phyloP scores from a whole-genome alignment of 1,140 invertebrate species.

The Heliconius nattereri region DNA sequence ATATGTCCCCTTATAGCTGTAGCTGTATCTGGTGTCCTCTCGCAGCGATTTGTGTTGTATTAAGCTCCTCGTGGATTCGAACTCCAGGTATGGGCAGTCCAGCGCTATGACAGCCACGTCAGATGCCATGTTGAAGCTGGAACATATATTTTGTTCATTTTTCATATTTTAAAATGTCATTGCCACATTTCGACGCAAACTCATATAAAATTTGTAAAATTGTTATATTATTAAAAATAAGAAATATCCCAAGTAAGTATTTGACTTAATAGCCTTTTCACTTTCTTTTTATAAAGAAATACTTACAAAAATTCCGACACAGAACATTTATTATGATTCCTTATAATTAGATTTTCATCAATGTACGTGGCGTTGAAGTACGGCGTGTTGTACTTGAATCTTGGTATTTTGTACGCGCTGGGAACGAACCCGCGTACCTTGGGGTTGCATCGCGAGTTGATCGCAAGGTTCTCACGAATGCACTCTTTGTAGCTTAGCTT shows the following conservation, averaged over 20 bases:
- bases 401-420: conserved; percentile 41
- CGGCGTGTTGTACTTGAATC: conserved; percentile 53
- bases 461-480: conserved; percentile 46
- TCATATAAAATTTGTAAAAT: too few relatives aligned
- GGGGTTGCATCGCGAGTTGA: conserved; percentile 53
- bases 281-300: background rate
- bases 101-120: conserved; percentile 51
- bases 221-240: too few relatives aligned
- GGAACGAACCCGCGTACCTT: conserved; percentile 44
- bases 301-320: conserved; percentile 67
- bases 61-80: conserved; percentile 53
- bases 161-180: too few relatives aligned
- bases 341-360: conserved; percentile 51
- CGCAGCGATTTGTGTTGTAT: conserved; percentile 52
- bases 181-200: too few relatives aligned
- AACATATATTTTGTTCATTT: background rate
- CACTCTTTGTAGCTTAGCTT: conserved; percentile 39
- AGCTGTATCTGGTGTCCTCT: conserved; percentile 55
- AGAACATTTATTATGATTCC: conserved; percentile 56
- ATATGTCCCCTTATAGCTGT: conserved; percentile 52
- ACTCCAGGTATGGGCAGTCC: conserved; percentile 54
- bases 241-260: too few relatives aligned
- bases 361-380: conserved; percentile 64
- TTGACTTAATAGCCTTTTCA: too few relatives aligned
- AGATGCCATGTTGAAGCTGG: conserved; percentile 51